Evolutionary conservation across 1,140 invertebrate genomes (phyloP).

Genomic region (Drosophila trapezifrons): DNA sequence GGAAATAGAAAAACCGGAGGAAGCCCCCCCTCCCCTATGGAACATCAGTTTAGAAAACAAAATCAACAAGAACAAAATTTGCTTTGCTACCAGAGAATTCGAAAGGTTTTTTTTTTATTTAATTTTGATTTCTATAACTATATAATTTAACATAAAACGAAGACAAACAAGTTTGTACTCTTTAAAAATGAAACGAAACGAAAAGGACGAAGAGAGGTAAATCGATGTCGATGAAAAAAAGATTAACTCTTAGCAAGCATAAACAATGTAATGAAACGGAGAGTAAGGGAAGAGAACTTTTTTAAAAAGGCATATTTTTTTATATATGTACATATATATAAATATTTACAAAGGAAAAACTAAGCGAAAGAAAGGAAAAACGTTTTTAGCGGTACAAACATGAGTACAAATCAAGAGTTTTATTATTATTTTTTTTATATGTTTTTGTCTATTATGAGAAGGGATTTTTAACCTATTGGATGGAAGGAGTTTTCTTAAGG

Average conservation of each 20-base stretch:
- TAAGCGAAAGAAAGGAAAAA: constrained; percentile 41
- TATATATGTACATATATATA: constrained; percentile 73
- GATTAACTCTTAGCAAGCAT: constrained; percentile 32
- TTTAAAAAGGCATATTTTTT: constrained; percentile 72
- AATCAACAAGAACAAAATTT: constrained; percentile 40
- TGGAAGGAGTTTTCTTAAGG: constrained; percentile 45
- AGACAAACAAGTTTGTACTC: constrained; percentile 56
- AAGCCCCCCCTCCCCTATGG: background rate
- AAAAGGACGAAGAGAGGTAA: constrained; percentile 20
- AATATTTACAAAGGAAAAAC: constrained; percentile 66
- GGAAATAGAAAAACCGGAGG: constrained; percentile 17
- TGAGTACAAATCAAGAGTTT: constrained; percentile 72
- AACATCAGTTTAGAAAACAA: constrained; percentile 14
- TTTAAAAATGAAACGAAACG: constrained; percentile 29
- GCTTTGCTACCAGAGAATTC: constrained; percentile 65
- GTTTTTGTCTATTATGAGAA: constrained; percentile 52
- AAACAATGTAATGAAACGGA: constrained; percentile 25
- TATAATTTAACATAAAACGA: constrained; percentile 61
- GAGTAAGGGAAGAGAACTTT: constrained; percentile 48
- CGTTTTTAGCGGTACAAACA: constrained; percentile 78
- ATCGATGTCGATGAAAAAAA: constrained; percentile 38
- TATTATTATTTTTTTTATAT: constrained; percentile 51
- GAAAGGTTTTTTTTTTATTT: constrained; percentile 42
- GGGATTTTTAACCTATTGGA: constrained; percentile 46
- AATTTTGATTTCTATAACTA: constrained; percentile 32